Percentiles rank a stretch among this genome's conserved stretches.
Evolutionary conservation across 2,888 invertebrate genomes (phyloP).

Genomic region (Phasia obesa): DNA sequence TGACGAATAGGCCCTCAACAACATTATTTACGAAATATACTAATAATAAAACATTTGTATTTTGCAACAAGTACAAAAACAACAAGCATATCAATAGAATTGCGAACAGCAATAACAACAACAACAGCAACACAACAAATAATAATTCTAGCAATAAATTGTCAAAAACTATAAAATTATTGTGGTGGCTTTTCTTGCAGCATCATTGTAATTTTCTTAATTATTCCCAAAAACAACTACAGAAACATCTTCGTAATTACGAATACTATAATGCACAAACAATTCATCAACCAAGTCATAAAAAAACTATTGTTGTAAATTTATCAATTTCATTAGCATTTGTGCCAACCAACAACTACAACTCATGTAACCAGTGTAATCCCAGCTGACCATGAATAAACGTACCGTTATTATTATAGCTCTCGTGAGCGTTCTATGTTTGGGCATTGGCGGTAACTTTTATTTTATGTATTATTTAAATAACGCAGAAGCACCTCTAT

Average conservation of each 20-base stretch:
- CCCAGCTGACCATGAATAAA: slow-evolving; percentile 76
- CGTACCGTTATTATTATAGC: slow-evolving; percentile 78
- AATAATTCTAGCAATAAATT: slow-evolving; percentile 40
- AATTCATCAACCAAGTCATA: background rate
- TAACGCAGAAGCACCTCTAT: slow-evolving; percentile 83
- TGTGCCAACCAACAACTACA: background rate
- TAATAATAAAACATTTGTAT: slow-evolving; percentile 48
- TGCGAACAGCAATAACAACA: slow-evolving; percentile 18
- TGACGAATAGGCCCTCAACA: slow-evolving; percentile 66
- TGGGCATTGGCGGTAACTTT: slow-evolving; percentile 80
- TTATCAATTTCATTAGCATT: slow-evolving; percentile 1
- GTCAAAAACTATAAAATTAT: slow-evolving; percentile 52
- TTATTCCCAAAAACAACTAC: slow-evolving; percentile 9
- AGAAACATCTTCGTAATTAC: background rate
- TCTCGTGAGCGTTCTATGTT: slow-evolving; percentile 77
- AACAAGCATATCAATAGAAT: slow-evolving; percentile 18
- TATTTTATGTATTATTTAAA: slow-evolving; percentile 82
- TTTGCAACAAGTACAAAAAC: slow-evolving; percentile 50
- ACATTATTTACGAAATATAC: slow-evolving; percentile 58
- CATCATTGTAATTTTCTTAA: slow-evolving; percentile 45
- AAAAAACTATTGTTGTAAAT: slow-evolving; percentile 1
- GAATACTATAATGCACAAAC: background rate
- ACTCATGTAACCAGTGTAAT: background rate
- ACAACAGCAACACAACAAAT: background rate
- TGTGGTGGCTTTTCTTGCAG: slow-evolving; percentile 58